A percentile compares a stretch with the other conserved stretches of the same genome.
Conservation (phyloP, 2,797 vertebrate species). For the Enteromius radiatus region DNA sequence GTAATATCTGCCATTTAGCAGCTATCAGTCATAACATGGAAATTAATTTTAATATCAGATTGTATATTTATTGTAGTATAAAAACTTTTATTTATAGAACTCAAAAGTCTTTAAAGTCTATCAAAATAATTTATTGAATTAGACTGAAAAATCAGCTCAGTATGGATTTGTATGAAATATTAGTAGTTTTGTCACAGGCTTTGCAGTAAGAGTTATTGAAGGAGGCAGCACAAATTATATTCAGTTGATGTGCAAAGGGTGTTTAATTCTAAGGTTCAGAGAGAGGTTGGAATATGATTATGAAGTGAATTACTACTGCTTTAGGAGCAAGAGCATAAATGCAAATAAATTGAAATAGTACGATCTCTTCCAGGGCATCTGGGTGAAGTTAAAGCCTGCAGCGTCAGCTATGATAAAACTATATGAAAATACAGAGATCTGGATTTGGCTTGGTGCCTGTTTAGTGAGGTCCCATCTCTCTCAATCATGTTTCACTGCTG, state of each 20-base stretch:
- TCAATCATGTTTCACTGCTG: constrained; percentile 11
- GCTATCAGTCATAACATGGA: not conserved
- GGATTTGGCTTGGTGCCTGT: constrained; percentile 26
- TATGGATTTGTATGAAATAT: not conserved
- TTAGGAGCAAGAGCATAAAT: not conserved
- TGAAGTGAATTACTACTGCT: not conserved
- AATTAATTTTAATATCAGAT: not conserved
- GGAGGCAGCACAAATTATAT: not conserved
- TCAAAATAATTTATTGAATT: not conserved
- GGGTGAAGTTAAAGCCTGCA: constrained; percentile 11
- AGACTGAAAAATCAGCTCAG: not conserved
- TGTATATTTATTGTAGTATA: not conserved
- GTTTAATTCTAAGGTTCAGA: not conserved
- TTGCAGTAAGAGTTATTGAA: not conserved
- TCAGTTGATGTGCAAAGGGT: not conserved
- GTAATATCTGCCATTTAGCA: not conserved
- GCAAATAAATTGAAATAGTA: not conserved
- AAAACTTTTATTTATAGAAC: not conserved
- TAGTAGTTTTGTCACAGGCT: not conserved
- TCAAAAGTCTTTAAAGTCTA: not conserved
- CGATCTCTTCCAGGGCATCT: not conserved
- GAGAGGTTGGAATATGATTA: not conserved
- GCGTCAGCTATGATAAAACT: constrained; percentile 20
- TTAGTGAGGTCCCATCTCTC: constrained; percentile 1
- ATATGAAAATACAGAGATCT: constrained; percentile 11